Base-by-base conservation (phyloP, 2,888 invertebrate genomes). In the Cephus spinipes region DNA sequence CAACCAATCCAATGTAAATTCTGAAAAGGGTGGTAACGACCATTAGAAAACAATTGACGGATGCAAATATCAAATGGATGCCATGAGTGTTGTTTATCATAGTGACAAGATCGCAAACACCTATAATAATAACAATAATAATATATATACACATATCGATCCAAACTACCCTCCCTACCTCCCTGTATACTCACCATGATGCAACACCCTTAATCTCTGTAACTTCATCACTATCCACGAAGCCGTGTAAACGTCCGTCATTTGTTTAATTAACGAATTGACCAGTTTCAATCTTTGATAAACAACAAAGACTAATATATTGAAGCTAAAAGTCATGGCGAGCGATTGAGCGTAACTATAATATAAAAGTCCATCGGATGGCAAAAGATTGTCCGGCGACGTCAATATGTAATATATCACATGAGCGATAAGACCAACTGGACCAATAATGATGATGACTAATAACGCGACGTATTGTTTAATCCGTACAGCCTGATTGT, bases 1-100 rank as follows among this genome's bases (percentile, higher is more conserved):
- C 88, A 1, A 85, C 88, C 1, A 88, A 87, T 12, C 89, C 85
- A 87, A 88, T 89, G 76, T 89, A 89, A 68, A 89, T 88, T 33
- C 89, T 81, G 68, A 89, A 89, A 0, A 89, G 81, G 6, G 87
- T 88, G 2, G 88, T 86, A 6, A 89, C 87, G 11, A 88, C 86
- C 88, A 88, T 87, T 30, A 87, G 87, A 36, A 89, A 89, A 31
- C 88, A 84, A 80, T 89, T 89, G 1, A 87, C 83, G 15, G 88
- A 89, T 35, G 85, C 86, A 12, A 89, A 75, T 1, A 89, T 82
- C 31, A 89, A 77, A 36, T 89, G 86, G 23, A 87, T 36, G 0
- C 89, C 89, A 31, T 88, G 81, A 36, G 86, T 83, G 4, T 83
- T 82, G 73, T 89, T 89, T 4, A 89, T 34, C 32, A 81, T 80